phyloP scores from a whole-genome alignment of 2,888 invertebrate genomes.

The Selenia dentaria region DNA sequence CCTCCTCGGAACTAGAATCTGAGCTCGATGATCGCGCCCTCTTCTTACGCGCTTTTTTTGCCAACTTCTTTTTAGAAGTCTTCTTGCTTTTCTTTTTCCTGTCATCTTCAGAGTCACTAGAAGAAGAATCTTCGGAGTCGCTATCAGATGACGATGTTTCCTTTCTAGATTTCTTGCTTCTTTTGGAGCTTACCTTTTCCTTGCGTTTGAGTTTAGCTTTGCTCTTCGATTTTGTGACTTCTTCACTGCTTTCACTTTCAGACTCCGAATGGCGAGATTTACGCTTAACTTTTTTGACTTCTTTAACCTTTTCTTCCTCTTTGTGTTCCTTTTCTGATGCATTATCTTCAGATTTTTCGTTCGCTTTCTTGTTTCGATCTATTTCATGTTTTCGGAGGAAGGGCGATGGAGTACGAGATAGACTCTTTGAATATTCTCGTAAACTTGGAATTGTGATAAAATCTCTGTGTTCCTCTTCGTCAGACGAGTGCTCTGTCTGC shows the following conservation, averaged over 20 bases:
- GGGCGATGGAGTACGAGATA: constrained; percentile 94
- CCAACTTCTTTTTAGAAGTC: constrained; percentile 71
- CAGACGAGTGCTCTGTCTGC: constrained; percentile 61
- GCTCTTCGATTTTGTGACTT: constrained; percentile 67
- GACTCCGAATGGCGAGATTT: constrained; percentile 80
- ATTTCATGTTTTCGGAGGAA: constrained; percentile 89
- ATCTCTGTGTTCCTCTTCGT: constrained; percentile 72
- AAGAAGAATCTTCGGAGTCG: constrained; percentile 79
- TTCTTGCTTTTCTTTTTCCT: constrained; percentile 80
- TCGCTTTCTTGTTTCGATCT: constrained; percentile 71
- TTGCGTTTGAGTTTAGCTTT: constrained; percentile 77
- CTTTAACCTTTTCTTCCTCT: constrained; percentile 55
- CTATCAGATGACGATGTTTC: constrained; percentile 79
- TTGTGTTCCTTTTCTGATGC: constrained; percentile 78
- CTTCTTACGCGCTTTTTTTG: constrained; percentile 78
- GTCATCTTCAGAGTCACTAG: constrained; percentile 79
- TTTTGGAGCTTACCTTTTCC: constrained; percentile 85
- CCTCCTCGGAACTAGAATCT: constrained; percentile 81
- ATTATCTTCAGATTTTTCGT: constrained; percentile 68
- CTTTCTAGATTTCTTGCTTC: constrained; percentile 76
- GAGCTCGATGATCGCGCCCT: constrained; percentile 76
- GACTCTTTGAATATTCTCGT: constrained; percentile 88
- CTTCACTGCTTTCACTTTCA: constrained; percentile 76
- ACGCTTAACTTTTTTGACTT: constrained; percentile 74
- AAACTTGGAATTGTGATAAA: constrained; percentile 65